Base-by-base conservation (phyloP, 2,113 vertebrate species). In the Prolemur simus region DNA sequence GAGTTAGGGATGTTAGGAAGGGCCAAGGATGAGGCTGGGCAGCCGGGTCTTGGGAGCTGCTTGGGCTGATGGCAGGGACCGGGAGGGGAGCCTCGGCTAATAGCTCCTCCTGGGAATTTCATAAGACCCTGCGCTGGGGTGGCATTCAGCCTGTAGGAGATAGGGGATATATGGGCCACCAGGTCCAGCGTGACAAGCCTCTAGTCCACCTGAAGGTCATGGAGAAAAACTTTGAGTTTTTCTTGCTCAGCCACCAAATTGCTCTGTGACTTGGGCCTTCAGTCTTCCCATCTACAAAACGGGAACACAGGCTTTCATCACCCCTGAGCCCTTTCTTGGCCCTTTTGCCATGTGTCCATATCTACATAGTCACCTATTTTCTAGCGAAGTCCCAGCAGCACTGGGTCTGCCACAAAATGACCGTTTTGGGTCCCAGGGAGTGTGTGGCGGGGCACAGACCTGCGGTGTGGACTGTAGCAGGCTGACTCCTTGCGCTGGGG, bases 401-500 rank as follows among this genome's bases (percentile, higher is more conserved):
- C 66, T 32, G 71, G 20, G 52, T 45, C 66, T 71, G 88, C 69
- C 45, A 32, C 15, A 7, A 13, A 18, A 17, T 27, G 49, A 88
- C 81, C 32, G 27, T 20, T 5, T 25, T 49, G 77, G 27, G 45
- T 25, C 23, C 39, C 74, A 5, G 39, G 27, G 29, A 32, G 47
- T 25, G 2, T 3, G 60, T 4, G 39, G 32, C 4, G 18, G 58
- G 87, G n/a, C 29, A 60, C 96, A 95, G 98, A 99, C 99, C 99
- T 99, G 98, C 99, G 80, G 99, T 99, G 85, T 98, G 97, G 88
- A 99, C 96, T 0, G 97, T 97, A 17, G 99, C 87, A 0, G 99
- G 98, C 20, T 98, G 96, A 63, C 99, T 99, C 80, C 98, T 99
- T 47, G 99, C 98, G 29, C 99, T 99, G 90, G 98, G 98, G 3